Evolutionary conservation across 2,888 invertebrate genomes (phyloP), one percentile per base, ranked within the genome.

Genomic region (Eurytoma adleriae): DNA sequence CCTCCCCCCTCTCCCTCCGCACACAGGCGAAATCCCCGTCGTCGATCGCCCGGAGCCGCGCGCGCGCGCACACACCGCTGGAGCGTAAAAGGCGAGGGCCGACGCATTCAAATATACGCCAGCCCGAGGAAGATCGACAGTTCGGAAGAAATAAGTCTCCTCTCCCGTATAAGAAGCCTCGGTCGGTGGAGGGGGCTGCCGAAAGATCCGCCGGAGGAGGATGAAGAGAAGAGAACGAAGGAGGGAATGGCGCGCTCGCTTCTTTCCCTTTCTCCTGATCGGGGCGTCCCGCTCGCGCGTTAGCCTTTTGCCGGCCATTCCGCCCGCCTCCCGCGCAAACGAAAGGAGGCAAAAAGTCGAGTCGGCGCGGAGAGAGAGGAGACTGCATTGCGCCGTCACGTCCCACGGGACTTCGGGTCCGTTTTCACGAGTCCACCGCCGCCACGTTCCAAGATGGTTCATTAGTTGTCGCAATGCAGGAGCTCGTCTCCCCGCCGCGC

Each of bases 391-490:
- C 90, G 90, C 87, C 89, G 90, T 90, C 90, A 90, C 90, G 90
- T 90, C 89, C 85, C 89, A 85, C 83, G 87, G 86, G 89, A 88
- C 86, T 89, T 89, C 83, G 86, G 86, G 85, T 83, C 83, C 81
- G 80, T 83, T 82, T 79, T 75, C 83, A 82, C 81, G 81, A 83
- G 67, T 78, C 50, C 20, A 1, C 52, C 56, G 54, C 48, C 62
- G 7, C 56, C 87, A 87, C 86, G 85, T 86, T 88, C 87, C 88
- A 89, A 90, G 89, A 89, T 89, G 89, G 89, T 90, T 90, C 90
- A 90, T 90, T 90, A 90, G 90, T 88, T 89, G 90, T 89, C 90
- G 90, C 90, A 90, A 89, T 90, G 90, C 90, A 90, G 90, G 89
- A 88, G 88, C 87, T 86, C 84, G 85, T 84, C 84, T 81, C 52